A percentile compares a stretch with the other conserved stretches of the same genome.
Evolutionary conservation across 2,113 vertebrate species (phyloP).

Genomic region (Laterallus jamaicensis): DNA sequence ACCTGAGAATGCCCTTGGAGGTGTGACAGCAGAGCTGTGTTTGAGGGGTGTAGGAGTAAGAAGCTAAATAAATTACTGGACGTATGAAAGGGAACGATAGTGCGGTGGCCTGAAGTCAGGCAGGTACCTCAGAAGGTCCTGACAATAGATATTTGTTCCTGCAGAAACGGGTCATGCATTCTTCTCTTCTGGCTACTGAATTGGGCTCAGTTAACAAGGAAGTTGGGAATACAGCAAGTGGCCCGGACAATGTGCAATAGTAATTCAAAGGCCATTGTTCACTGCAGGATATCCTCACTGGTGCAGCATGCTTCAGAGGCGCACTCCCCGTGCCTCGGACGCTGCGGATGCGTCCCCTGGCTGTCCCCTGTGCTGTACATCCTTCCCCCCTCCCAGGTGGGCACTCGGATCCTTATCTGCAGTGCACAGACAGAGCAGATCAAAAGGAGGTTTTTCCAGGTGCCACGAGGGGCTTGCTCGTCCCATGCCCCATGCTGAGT

Average conservation of each 20-base stretch:
- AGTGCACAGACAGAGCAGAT: neutral
- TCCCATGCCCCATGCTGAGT: neutral
- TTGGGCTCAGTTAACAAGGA: neutral
- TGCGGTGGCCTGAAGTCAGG: neutral
- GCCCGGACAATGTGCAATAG: neutral
- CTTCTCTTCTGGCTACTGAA: neutral
- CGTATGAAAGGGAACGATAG: neutral
- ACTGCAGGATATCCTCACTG: slow-evolving; percentile 34
- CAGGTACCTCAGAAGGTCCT: slow-evolving; percentile 17
- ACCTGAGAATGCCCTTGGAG: neutral
- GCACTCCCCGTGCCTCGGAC: neutral
- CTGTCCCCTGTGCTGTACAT: neutral
- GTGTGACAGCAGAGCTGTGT: neutral
- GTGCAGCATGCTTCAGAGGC: neutral
- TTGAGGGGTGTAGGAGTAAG: neutral
- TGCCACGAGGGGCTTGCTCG: neutral
- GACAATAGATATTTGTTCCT: slow-evolving; percentile 14
- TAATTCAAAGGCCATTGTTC: slow-evolving; percentile 53
- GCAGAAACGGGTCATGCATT: neutral
- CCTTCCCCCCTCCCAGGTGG: slow-evolving; percentile 30
- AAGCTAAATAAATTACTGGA: neutral
- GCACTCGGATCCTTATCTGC: slow-evolving; percentile 8
- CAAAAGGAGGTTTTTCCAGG: slow-evolving; percentile 48
- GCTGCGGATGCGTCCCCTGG: neutral
- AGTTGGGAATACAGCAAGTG: neutral